Evolutionary conservation across 2,797 vertebrate species (phyloP).

Genomic region (Gallinago stenura): DNA sequence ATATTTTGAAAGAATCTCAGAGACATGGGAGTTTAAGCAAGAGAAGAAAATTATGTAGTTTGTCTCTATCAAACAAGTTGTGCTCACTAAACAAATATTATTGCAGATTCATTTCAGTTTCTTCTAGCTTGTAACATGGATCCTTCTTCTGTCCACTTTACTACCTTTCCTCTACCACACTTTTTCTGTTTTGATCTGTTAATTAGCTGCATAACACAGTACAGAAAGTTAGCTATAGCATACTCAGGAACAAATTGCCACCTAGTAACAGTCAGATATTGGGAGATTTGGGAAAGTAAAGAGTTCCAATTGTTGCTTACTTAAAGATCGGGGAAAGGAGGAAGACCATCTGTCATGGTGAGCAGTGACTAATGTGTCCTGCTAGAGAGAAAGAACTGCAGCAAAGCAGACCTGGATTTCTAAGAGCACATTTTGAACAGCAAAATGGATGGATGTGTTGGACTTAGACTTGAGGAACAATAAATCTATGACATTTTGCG

Average conservation of each 20-base stretch:
- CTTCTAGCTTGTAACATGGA: neutral
- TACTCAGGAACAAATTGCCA: neutral
- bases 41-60: neutral
- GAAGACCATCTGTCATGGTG: neutral
- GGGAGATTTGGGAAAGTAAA: neutral
- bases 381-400: neutral
- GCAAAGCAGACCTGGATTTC: neutral
- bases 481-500: neutral
- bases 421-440: neutral
- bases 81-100: neutral
- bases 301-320: neutral
- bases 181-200: neutral
- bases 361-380: neutral
- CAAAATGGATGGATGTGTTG: neutral
- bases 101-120: neutral
- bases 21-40: neutral
- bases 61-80: neutral
- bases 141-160: neutral
- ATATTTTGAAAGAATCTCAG: neutral
- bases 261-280: neutral
- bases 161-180: neutral
- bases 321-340: neutral
- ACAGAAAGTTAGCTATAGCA: neutral
- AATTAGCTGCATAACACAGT: neutral
- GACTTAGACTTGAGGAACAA: neutral